These are phyloP conservation scores for Arctocebus calabarensis DNA, from an alignment of 2,797 vertebrate species.

Conservation along the genomic window DNA sequence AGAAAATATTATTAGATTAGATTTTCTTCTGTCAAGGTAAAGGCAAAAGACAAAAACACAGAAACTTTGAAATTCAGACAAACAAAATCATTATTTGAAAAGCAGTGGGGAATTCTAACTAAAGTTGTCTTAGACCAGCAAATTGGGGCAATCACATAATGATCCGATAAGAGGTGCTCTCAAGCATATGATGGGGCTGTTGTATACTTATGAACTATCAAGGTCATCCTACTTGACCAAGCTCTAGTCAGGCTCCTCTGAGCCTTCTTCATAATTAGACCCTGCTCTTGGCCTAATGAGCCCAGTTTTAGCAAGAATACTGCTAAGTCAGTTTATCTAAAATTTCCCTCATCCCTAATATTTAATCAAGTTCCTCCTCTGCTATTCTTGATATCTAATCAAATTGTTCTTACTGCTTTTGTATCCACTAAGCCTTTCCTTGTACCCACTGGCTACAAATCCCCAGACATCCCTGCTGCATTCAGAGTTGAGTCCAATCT, in stretches of 20 bases:
- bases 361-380: neutral
- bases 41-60: constrained; percentile 7
- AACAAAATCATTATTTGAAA: constrained; percentile 9
- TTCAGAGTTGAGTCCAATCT: neutral
- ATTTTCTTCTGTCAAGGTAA: constrained; percentile 16
- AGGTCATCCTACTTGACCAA: neutral
- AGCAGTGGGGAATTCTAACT: constrained; percentile 29
- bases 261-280: neutral
- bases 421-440: neutral
- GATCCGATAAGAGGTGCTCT: neutral
- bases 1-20: neutral
- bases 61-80: neutral
- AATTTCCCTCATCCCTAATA: neutral
- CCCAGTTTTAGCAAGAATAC: constrained; percentile 18
- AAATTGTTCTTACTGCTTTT: constrained; percentile 10
- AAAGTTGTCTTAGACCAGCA: neutral
- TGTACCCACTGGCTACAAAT: neutral
- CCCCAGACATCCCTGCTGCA: neutral
- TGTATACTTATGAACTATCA: neutral
- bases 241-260: neutral
- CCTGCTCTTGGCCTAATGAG: neutral
- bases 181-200: neutral
- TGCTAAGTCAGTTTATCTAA: neutral
- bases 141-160: neutral
- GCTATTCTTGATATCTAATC: neutral